Evolutionary conservation across 2,113 vertebrate genomes (phyloP), one percentile per base, ranked within the genome.

Genomic region (Puntigrus tetrazona): DNA sequence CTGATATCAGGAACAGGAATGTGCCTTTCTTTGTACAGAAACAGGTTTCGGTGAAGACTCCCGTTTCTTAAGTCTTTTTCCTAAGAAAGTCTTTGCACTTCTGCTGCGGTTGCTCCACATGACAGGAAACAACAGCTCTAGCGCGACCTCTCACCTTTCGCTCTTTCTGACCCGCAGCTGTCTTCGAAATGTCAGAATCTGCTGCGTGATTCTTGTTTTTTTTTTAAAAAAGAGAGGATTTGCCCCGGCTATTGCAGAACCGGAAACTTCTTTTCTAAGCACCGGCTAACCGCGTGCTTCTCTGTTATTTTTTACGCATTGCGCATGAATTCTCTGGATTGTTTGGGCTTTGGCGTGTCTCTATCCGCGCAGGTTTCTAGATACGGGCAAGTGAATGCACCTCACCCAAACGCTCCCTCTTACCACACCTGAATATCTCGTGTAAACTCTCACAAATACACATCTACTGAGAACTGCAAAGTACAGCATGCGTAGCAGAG

Each of bases 391-490:
- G 75, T 83, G 22, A 29, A 25, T 14, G 38, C 57, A 63, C 81
- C 47, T 52, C 84, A 83, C 81, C 84, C 78, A 76, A 31, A 63
- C 81, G 85, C 77, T 31, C 74, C 81, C 27, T 50, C 7, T 7
- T 34, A 59, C 86, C 86, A 70, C 86, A 83, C 86, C 86, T 83
- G 57, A 83, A 88, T 83, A 79, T 45, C 20, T 57, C 27, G 11
- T 47, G 20, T n/a, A 41, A 57, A 85, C 61, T 65, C 43, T 74
- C 34, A 76, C 74, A 7, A 57, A 29, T 20, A 18, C 11, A 10
- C 55, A 61, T 55, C 1, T 57, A 77, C 20, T 43, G 14, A 31
- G 7, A 72, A 45, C 31, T 45, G 16, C 14, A 52, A 18, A 61
- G 76, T 1, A 78, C 22, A 43, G 34, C 5, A 61, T 78, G 55